phyloP scores from a whole-genome alignment of 2,888 invertebrate species.

The Torymus aiolomorphi region DNA sequence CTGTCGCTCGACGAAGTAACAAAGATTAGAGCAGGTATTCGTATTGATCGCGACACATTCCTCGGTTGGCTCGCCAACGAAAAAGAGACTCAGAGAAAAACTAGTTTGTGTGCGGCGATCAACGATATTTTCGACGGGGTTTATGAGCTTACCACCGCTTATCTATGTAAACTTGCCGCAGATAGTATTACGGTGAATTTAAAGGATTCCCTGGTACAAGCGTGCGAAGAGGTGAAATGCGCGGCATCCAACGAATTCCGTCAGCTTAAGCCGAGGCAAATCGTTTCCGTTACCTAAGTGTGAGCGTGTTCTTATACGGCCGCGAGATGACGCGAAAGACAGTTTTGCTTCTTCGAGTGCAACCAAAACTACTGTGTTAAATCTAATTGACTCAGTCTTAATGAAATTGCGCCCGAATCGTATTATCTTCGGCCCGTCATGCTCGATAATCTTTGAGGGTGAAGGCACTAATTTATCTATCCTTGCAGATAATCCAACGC shows the following conservation, averaged over 20 bases:
- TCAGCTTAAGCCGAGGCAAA: neutral
- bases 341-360: neutral
- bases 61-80: too few relatives aligned
- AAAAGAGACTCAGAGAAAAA: too few relatives aligned
- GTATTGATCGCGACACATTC: too few relatives aligned
- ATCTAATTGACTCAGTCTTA: neutral
- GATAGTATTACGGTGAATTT: too few relatives aligned
- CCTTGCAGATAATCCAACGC: neutral
- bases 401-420: neutral
- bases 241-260: neutral
- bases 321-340: neutral
- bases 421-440: neutral
- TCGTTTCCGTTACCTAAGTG: neutral
- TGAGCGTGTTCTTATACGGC: neutral
- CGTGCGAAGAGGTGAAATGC: too few relatives aligned
- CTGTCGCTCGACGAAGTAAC: too few relatives aligned
- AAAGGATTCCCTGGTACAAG: too few relatives aligned
- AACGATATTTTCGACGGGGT: too few relatives aligned
- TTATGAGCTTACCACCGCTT: too few relatives aligned
- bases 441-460: neutral
- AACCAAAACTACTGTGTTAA: neutral
- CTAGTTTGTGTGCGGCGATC: too few relatives aligned
- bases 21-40: too few relatives aligned
- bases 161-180: too few relatives aligned
- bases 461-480: neutral